Evolutionary conservation across 92 coral and sea anemone genomes (phyloP), one percentile per base, ranked within the genome.

Genomic region (Anthopleura xanthogrammica): DNA sequence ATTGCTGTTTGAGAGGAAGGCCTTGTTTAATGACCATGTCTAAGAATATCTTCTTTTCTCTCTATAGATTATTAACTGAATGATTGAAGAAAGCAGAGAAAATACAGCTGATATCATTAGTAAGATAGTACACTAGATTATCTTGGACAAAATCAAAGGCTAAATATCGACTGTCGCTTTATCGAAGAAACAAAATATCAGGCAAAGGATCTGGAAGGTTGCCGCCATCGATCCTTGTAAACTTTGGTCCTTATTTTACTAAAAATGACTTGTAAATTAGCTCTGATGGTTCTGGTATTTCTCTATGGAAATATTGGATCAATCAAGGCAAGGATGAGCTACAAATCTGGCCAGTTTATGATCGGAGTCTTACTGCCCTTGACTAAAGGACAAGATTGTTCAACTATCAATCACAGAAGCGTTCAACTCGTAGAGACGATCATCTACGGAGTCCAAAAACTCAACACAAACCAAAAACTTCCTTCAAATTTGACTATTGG

Each of bases 351-450:
- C 24, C 77, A 82, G 1, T 87, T 82, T 76, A 78, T 91, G 73
- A 29, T 94, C 24, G 98, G 92, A 5, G 95, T 80, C 6, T 91
- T 94, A 11, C 80, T 94, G 3, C 95, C 98, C 7, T 52, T 91
- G 43, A 91, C 98, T 2, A 76, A 72, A 42, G 89, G 92, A 4
- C 70, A 64, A 2, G 50, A 83, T 29, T 94, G 98, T 62, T 43
- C 54, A 4, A 75, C 16, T 7, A 48, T 97, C 29, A 87, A 85
- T 72, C 80, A 81, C n/a, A 80, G 77, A 76, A 90, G 97, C 16
- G 52, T 93, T 22, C 70, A 79, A 16, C 85, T 88, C 41, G 92
- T 88, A 20, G 99, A 97, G 58, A 87, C 97, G 14, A 68, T 97
- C 40, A 88, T 91, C 41, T 91, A 85, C 73, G 88, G 89, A 0